phyloP scores from a whole-genome alignment of 2,888 invertebrate genomes.

The Ophioninae sp. region DNA sequence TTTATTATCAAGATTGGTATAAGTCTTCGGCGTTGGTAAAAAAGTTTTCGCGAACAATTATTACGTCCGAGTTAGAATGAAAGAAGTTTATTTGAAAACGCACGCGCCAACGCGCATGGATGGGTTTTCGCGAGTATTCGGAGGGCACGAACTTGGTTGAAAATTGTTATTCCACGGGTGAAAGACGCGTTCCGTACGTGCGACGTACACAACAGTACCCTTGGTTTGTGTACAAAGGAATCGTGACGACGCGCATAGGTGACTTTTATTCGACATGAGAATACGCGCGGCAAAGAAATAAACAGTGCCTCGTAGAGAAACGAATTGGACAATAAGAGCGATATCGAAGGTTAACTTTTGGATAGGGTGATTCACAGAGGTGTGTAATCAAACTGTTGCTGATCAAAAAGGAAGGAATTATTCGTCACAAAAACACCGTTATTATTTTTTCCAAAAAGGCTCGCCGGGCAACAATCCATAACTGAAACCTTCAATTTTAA shows the following conservation, averaged over 20 bases:
- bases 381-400: too few relatives aligned
- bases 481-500: too few relatives aligned
- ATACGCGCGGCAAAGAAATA: background rate
- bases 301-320: slow-evolving; percentile 12
- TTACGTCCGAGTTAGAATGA: slow-evolving; percentile 31
- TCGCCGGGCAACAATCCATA: too few relatives aligned
- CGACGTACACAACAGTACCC: slow-evolving; percentile 59
- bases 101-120: too few relatives aligned
- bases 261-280: slow-evolving; percentile 3
- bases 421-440: too few relatives aligned
- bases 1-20: too few relatives aligned
- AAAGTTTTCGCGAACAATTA: slow-evolving; percentile 23
- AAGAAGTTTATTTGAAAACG: background rate
- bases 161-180: slow-evolving; percentile 48
- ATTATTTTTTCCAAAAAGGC: too few relatives aligned
- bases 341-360: background rate
- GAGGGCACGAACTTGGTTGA: slow-evolving; percentile 21
- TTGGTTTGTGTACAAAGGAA: slow-evolving; percentile 19
- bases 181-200: slow-evolving; percentile 61
- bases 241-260: slow-evolving; percentile 16
- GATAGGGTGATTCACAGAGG: too few relatives aligned
- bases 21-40: background rate
- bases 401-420: too few relatives aligned
- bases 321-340: background rate
- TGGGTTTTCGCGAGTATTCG: background rate